Conservation (phyloP, 1,140 invertebrate species). For the Colletes latitarsis region DNA sequence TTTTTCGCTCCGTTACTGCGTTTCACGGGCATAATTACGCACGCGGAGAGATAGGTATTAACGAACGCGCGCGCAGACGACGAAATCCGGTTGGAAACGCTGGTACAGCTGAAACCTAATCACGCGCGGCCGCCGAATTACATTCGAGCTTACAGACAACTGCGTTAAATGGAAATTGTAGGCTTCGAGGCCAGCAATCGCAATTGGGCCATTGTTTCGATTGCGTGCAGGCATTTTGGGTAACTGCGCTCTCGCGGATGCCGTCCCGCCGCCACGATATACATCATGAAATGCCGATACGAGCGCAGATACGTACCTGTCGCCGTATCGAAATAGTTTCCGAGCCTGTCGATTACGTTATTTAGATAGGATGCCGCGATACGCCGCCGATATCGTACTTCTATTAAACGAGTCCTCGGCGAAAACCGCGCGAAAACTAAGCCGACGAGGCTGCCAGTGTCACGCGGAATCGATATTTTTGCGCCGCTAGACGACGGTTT, state of each 20-base stretch:
- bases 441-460: slow-evolving; percentile 2
- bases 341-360: slow-evolving; percentile 55
- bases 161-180: slow-evolving; percentile 75
- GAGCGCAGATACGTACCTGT: slow-evolving; percentile 45
- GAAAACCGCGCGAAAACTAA: slow-evolving; percentile 5
- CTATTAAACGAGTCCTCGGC: slow-evolving; percentile 32
- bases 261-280: slow-evolving; percentile 15
- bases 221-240: slow-evolving; percentile 67
- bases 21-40: slow-evolving; percentile 37
- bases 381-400: slow-evolving; percentile 30
- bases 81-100: slow-evolving; percentile 58
- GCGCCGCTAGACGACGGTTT: slow-evolving; percentile 44
- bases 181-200: slow-evolving; percentile 58
- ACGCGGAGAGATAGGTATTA: slow-evolving; percentile 42
- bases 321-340: slow-evolving; percentile 57
- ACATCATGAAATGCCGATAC: slow-evolving; percentile 58
- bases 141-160: slow-evolving; percentile 73
- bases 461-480: slow-evolving; percentile 54
- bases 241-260: slow-evolving; percentile 46
- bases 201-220: slow-evolving; percentile 75
- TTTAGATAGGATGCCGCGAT: slow-evolving; percentile 52
- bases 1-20: not conserved
- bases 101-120: slow-evolving; percentile 68
- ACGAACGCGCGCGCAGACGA: slow-evolving; percentile 44
- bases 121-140: slow-evolving; percentile 70